A percentile compares a stretch with the other conserved stretches of the same genome.
These are phyloP conservation scores for Allophyes oxyacanthae DNA, from an alignment of 2,888 invertebrate species.

Conservation along the genomic window DNA sequence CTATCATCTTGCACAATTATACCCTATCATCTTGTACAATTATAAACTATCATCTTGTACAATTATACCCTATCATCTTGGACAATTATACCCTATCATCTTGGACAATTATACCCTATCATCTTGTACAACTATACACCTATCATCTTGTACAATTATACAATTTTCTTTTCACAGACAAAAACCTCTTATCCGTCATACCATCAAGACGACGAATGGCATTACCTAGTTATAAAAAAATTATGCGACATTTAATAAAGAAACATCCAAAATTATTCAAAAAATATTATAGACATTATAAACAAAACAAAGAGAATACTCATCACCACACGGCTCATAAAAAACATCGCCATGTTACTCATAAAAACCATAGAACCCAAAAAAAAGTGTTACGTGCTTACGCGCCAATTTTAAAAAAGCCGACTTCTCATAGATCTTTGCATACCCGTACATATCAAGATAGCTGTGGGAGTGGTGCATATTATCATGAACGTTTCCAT, in stretches of 20 bases:
- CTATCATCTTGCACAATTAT: neutral
- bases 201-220: slow-evolving; percentile 18
- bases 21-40: neutral
- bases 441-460: neutral
- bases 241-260: slow-evolving; percentile 11
- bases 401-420: neutral
- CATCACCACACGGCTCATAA: neutral
- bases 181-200: neutral
- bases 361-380: slow-evolving; percentile 5
- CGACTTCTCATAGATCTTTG: too few species aligned
- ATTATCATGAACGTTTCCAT: neutral
- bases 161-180: slow-evolving; percentile 3
- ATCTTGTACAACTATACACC: neutral
- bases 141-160: neutral
- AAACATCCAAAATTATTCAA: slow-evolving; percentile 37
- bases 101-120: neutral
- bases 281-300: slow-evolving; percentile 18
- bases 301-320: slow-evolving; percentile 2
- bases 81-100: neutral
- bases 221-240: slow-evolving; percentile 20
- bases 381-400: neutral
- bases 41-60: neutral
- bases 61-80: neutral
- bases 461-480: neutral
- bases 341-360: slow-evolving; percentile 2